These are phyloP conservation scores for Leptopilina drosophilae DNA, from an alignment of 2,888 invertebrate species.

Conservation along the genomic window DNA sequence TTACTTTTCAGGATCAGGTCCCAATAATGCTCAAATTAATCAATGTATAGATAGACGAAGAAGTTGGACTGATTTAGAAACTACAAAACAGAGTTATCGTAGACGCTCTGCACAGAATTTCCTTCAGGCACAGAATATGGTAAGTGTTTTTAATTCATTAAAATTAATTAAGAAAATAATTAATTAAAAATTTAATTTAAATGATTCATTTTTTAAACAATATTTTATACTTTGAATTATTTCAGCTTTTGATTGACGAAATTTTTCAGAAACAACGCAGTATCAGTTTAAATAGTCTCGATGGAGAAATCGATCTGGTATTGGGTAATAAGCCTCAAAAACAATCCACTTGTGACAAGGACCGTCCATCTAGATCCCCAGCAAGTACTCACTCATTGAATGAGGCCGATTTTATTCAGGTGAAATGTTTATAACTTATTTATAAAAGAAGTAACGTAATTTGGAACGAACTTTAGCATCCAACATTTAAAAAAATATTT, in stretches of 20 bases:
- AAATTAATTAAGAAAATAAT: no score
- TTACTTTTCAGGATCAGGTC: conserved; percentile 68
- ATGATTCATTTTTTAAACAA: no score
- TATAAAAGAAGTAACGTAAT: not conserved
- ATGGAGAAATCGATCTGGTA: conserved; percentile 87
- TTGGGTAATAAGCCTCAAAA: conserved; percentile 78
- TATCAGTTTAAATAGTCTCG: conserved; percentile 88
- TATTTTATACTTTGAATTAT: conserved; percentile 9
- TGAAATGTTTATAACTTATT: conserved; percentile 70
- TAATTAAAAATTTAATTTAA: no score
- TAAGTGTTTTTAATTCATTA: conserved; percentile 53
- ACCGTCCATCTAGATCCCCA: conserved; percentile 72
- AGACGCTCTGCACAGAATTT: conserved; percentile 72
- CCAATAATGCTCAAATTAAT: conserved; percentile 76
- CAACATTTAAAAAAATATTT: not conserved
- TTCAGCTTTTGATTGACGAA: no score
- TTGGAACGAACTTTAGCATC: no score
- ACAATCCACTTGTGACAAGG: conserved; percentile 77
- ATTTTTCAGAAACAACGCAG: conserved; percentile 76
- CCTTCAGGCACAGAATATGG: conserved; percentile 74
- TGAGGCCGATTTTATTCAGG: conserved; percentile 89
- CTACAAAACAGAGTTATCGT: conserved; percentile 74
- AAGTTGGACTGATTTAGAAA: conserved; percentile 93
- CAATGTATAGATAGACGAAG: conserved; percentile 82
- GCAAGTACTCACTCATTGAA: conserved; percentile 90